Evolutionary conservation across 2,888 invertebrate genomes (phyloP).

Genomic region (Drosophila neoperkinsi): DNA sequence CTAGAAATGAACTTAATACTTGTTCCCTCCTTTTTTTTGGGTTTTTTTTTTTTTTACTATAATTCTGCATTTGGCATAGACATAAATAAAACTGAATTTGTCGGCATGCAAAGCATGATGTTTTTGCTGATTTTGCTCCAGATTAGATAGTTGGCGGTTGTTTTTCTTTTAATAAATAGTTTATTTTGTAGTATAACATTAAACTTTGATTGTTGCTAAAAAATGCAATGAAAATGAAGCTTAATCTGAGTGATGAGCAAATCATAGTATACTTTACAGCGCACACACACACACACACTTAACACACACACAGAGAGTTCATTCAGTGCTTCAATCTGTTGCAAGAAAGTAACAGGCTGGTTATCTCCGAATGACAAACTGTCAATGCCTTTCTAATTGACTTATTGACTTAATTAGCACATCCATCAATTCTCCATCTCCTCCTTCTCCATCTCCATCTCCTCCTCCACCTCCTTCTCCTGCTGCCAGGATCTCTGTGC

Average conservation of each 20-base stretch:
- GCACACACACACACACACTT: neutral
- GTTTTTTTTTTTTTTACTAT: no score
- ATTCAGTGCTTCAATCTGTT: neutral
- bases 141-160: neutral
- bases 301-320: neutral
- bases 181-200: neutral
- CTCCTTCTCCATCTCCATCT: neutral
- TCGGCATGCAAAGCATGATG: no score
- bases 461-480: neutral
- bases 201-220: neutral
- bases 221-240: neutral
- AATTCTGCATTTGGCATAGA: neutral
- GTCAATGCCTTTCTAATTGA: constrained; percentile 56
- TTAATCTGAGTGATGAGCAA: neutral
- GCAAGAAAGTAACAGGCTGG: constrained; percentile 41
- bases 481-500: constrained; percentile 2
- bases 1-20: no score
- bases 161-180: neutral
- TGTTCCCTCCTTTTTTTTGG: no score
- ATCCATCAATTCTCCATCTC: neutral
- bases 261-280: constrained; percentile 1
- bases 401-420: constrained; percentile 61
- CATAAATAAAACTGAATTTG: neutral
- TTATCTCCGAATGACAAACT: constrained; percentile 42
- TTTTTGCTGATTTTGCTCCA: neutral